Percentiles rank a stretch among this genome's conserved stretches.
phyloP scores from a whole-genome alignment of 2,113 vertebrate genomes.

The Sinosuthora webbiana region DNA sequence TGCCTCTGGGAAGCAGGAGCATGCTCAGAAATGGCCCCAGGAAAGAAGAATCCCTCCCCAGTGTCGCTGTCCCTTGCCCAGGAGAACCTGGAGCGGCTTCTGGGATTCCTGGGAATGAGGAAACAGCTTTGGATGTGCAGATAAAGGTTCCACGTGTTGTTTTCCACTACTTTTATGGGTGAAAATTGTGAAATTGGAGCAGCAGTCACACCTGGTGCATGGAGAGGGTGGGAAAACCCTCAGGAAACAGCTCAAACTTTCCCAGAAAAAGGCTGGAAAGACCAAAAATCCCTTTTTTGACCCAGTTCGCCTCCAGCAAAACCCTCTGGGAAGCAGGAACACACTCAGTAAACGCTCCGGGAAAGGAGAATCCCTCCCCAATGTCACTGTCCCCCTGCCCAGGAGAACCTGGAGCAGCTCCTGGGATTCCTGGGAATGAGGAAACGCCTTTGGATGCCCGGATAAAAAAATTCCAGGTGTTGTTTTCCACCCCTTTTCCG shows the following conservation, averaged over 20 bases:
- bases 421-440: not conserved
- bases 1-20: fast-evolving
- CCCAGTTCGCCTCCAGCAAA: not conserved
- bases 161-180: not conserved
- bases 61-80: fast-evolving
- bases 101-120: not conserved
- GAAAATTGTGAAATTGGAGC: not conserved
- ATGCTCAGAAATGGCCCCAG: fast-evolving
- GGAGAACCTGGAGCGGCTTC: not conserved
- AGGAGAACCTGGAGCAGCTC: not conserved
- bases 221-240: not conserved
- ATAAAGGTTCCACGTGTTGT: not conserved
- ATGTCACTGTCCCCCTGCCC: fast-evolving
- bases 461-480: not conserved
- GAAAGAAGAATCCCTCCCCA: not conserved
- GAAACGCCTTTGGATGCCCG: not conserved
- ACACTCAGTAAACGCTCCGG: fast-evolving
- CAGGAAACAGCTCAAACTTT: fast-evolving
- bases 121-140: not conserved
- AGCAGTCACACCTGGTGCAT: not conserved
- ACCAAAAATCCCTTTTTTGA: fast-evolving
- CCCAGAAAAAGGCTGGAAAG: fast-evolving
- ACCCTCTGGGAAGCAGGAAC: fast-evolving
- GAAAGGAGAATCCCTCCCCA: not conserved
- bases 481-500: not conserved